phyloP scores from a whole-genome alignment of 2,113 vertebrate species.

The Ptyas mucosa region DNA sequence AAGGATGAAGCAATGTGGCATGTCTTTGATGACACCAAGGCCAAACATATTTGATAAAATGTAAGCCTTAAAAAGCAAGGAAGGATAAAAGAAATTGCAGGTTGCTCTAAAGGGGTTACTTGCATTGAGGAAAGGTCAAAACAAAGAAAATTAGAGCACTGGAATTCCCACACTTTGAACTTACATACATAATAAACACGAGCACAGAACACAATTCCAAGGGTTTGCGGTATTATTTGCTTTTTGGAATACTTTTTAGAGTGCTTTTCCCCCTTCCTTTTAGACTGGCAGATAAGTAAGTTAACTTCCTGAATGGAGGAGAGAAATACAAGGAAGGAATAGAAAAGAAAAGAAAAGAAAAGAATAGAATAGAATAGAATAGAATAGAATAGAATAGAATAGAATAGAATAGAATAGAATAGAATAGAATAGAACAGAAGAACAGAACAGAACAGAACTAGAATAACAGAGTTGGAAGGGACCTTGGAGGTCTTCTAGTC shows the following conservation, averaged over 20 bases:
- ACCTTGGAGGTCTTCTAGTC: too few species aligned
- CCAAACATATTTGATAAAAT: conserved; percentile 55
- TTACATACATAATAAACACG: background rate
- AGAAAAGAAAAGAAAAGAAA: too few species aligned
- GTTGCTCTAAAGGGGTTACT: conserved; percentile 12
- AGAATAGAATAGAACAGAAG: too few species aligned
- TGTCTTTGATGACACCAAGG: conserved; percentile 52
- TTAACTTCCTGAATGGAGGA: background rate
- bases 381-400: too few species aligned
- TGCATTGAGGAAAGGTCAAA: conserved; percentile 31
- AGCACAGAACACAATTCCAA: background rate
- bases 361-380: too few species aligned
- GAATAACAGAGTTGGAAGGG: too few species aligned
- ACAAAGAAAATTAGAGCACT: background rate
- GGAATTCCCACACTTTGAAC: background rate
- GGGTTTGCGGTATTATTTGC: background rate
- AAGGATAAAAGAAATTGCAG: conserved; percentile 40
- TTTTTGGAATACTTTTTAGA: background rate
- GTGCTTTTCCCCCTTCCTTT: background rate
- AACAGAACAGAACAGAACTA: too few species aligned
- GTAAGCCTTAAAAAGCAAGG: conserved; percentile 27
- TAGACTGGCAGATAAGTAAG: background rate
- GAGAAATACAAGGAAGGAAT: background rate
- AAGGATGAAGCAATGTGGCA: conserved; percentile 44
- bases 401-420: too few species aligned